Evolutionary conservation across 2,888 invertebrate species (phyloP).

Genomic region (Seladonia tumulorum): DNA sequence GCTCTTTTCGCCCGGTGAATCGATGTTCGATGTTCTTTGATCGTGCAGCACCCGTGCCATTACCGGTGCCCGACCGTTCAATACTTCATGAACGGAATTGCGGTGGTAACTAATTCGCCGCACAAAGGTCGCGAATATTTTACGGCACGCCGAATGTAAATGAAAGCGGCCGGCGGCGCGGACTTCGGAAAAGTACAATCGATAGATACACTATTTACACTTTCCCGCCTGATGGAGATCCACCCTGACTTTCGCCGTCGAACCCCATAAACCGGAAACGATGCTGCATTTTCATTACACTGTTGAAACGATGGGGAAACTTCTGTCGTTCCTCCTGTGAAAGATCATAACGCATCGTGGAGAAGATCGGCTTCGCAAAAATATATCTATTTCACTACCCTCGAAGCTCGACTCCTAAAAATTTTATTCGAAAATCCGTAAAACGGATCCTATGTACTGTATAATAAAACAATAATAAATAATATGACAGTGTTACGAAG

Average conservation of each 20-base stretch:
- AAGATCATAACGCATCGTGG: neutral
- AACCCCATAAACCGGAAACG: neutral
- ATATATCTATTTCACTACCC: neutral
- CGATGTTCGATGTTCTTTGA: slow-evolving; percentile 71
- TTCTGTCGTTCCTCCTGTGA: neutral
- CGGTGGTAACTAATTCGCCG: slow-evolving; percentile 62
- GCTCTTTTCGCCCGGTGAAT: slow-evolving; percentile 52
- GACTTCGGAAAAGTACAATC: slow-evolving; percentile 42
- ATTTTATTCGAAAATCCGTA: too few relatives aligned
- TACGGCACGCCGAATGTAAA: slow-evolving; percentile 52
- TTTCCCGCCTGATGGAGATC: neutral
- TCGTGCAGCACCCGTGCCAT: slow-evolving; percentile 62
- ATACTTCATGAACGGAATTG: slow-evolving; percentile 65
- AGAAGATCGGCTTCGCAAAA: neutral
- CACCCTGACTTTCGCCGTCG: neutral
- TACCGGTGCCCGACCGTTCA: slow-evolving; percentile 54
- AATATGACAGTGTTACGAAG: too few relatives aligned
- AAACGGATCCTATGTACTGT: too few relatives aligned
- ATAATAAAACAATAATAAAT: too few relatives aligned
- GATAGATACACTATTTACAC: slow-evolving; percentile 29
- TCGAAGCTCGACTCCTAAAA: too few relatives aligned
- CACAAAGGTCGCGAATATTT: slow-evolving; percentile 65
- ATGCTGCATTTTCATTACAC: neutral
- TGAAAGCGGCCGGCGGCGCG: slow-evolving; percentile 35
- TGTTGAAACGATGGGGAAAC: neutral